Evolutionary conservation across 23 tunicate species (phyloP).

Genomic region (Halocynthia aurantium): DNA sequence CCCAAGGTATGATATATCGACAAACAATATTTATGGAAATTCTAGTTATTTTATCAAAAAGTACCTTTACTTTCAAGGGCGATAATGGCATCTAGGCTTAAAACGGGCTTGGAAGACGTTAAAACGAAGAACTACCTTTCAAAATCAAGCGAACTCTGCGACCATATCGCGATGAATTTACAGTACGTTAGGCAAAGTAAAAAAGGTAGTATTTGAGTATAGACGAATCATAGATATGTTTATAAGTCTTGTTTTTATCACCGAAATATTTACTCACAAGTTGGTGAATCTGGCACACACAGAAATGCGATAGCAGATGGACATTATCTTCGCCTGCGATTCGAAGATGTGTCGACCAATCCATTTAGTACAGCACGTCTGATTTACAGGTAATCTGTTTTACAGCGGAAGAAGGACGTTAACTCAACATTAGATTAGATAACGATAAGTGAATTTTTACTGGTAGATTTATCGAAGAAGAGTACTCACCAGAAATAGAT

Average conservation of each 20-base stretch:
- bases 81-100: not conserved
- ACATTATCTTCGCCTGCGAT: not conserved
- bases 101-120: not conserved
- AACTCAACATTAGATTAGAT: not conserved
- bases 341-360: not conserved
- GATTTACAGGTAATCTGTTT: not conserved
- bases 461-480: not conserved
- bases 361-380: not conserved
- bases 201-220: not conserved
- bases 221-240: not conserved
- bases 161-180: not conserved
- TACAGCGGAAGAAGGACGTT: no score
- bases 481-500: not conserved
- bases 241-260: constrained; percentile 1
- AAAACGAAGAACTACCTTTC: not conserved
- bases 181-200: not conserved
- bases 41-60: not conserved
- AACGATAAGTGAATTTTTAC: not conserved
- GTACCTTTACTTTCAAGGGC: not conserved
- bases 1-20: constrained; percentile 6
- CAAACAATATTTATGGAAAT: not conserved
- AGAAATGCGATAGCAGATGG: not conserved
- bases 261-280: not conserved
- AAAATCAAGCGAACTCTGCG: not conserved
- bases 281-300: not conserved